phyloP scores from a whole-genome alignment of 2,113 vertebrate genomes.

The Pelvicachromis taeniatus region DNA sequence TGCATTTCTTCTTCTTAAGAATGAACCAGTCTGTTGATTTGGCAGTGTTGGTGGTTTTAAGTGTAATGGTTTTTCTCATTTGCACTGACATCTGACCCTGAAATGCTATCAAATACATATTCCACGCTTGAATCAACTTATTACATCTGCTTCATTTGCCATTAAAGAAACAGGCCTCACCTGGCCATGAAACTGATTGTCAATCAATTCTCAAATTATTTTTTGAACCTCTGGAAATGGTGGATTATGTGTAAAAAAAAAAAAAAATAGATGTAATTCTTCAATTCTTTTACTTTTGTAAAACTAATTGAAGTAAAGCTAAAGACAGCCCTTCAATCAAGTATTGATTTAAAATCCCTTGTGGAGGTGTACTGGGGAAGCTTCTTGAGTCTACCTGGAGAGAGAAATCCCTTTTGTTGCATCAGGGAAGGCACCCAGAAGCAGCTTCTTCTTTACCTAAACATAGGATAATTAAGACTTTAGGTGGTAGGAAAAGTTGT shows the following conservation, averaged over 20 bases:
- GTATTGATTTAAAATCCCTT: neutral
- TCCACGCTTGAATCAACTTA: neutral
- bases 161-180: neutral
- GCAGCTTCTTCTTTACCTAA: neutral
- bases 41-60: neutral
- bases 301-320: neutral
- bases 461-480: neutral
- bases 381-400: neutral
- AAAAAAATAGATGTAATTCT: neutral
- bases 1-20: neutral
- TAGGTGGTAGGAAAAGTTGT: neutral
- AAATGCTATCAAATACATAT: neutral
- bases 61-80: neutral
- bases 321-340: neutral
- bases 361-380: neutral
- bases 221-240: neutral
- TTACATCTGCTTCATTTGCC: neutral
- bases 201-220: neutral
- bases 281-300: neutral
- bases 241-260: neutral
- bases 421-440: neutral
- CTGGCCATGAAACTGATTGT: neutral
- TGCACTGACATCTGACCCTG: neutral
- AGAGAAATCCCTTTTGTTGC: neutral
- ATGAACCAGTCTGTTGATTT: neutral